Evolutionary conservation across 1,140 invertebrate species (phyloP).

Genomic region (Cepaea nemoralis): DNA sequence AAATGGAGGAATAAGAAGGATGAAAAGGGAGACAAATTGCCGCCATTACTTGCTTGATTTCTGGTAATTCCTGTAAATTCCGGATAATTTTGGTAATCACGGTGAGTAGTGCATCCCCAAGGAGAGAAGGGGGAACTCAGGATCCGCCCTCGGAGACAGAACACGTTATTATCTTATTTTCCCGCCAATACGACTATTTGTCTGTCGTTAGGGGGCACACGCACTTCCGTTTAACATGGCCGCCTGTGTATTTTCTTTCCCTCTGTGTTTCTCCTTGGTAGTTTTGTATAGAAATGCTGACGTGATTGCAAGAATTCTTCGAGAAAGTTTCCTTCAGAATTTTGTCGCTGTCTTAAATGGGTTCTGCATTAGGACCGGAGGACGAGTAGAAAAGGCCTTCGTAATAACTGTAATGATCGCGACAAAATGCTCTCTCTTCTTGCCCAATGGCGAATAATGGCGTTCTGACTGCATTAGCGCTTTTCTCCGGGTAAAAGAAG

Average conservation of each 20-base stretch:
- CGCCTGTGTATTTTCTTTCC: slow-evolving; percentile 23
- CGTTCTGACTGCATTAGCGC: slow-evolving; percentile 2
- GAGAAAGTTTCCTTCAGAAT: slow-evolving; percentile 23
- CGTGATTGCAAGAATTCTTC: slow-evolving; percentile 15
- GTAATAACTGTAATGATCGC: slow-evolving; percentile 22
- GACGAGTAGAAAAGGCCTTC: slow-evolving; percentile 8
- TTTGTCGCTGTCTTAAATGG: slow-evolving; percentile 1
- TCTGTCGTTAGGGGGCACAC: slow-evolving; percentile 39
- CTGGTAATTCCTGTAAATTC: slow-evolving; percentile 43
- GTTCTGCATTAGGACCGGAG: slow-evolving; percentile 13
- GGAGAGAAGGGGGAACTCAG: slow-evolving; percentile 29
- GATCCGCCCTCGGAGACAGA: slow-evolving; percentile 33
- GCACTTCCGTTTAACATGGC: slow-evolving; percentile 37
- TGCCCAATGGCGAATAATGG: slow-evolving; percentile 29
- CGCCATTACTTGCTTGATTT: slow-evolving; percentile 42
- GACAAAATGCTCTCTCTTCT: neutral
- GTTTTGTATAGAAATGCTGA: slow-evolving; percentile 2
- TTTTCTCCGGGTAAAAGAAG: slow-evolving; percentile 6
- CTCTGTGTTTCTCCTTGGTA: neutral
- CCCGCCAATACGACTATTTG: slow-evolving; percentile 42
- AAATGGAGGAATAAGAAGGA: slow-evolving; percentile 39
- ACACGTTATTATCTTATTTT: slow-evolving; percentile 44
- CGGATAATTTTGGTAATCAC: slow-evolving; percentile 42
- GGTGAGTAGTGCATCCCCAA: slow-evolving; percentile 32
- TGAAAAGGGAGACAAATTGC: slow-evolving; percentile 43